Percentiles rank a stretch among this genome's conserved stretches.
Evolutionary conservation across 2,888 invertebrate species (phyloP).

Genomic region (Lysandra coridon): DNA sequence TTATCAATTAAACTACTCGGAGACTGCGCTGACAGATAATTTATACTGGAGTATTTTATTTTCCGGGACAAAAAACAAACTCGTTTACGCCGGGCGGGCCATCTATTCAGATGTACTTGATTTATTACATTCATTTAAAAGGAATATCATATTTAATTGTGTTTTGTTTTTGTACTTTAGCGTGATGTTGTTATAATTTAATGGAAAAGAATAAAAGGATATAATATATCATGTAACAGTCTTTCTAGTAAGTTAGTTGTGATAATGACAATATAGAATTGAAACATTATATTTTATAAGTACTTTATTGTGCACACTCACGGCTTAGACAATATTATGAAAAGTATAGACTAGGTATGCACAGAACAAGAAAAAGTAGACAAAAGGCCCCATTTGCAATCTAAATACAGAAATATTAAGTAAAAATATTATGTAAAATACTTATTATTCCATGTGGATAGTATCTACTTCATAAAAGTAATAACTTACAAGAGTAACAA

Average conservation of each 20-base stretch:
- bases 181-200: too few relatives aligned
- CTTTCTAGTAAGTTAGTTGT: too few relatives aligned
- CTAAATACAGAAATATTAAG: background rate
- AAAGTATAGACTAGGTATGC: too few relatives aligned
- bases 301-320: too few relatives aligned
- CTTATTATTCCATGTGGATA: background rate
- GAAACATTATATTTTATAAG: too few relatives aligned
- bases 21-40: slow-evolving; percentile 40
- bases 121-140: slow-evolving; percentile 36
- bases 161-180: slow-evolving; percentile 3
- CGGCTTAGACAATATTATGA: too few relatives aligned
- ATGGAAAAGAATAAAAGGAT: too few relatives aligned
- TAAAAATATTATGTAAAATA: background rate
- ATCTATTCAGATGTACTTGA: slow-evolving; percentile 37
- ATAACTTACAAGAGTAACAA: background rate
- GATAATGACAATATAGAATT: too few relatives aligned
- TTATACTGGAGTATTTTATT: slow-evolving; percentile 42
- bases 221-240: too few relatives aligned
- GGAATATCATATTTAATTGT: slow-evolving; percentile 26
- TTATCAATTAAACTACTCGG: slow-evolving; percentile 42
- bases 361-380: too few relatives aligned
- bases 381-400: too few relatives aligned
- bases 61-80: slow-evolving; percentile 39
- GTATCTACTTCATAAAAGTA: background rate
- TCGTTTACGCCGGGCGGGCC: slow-evolving; percentile 37